Base-by-base conservation (phyloP, 2,888 invertebrate genomes). In the Halictus quadricinctus region DNA sequence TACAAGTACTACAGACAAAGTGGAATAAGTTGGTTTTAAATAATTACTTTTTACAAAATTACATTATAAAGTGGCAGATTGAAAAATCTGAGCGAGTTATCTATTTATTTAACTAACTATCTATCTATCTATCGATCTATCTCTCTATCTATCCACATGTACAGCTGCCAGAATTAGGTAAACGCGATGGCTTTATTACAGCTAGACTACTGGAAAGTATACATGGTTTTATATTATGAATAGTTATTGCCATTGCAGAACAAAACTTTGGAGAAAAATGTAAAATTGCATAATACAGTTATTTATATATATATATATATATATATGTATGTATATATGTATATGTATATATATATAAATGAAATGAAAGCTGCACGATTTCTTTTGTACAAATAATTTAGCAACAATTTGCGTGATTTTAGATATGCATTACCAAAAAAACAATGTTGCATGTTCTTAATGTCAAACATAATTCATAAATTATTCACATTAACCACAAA, bases 11-110 rank as follows among this genome's bases (percentile, higher is more conserved):
- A 93, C 91, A 90, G 92, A 92, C 92, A 92, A 94, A 92, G 90
- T 92, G 91, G 91, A 93, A 92, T 93, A 92, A 93, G 91, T 92
- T 89, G 90, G 90, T 92, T 69, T 93, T 93, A 93, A 93, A 94
- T 93, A 92, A 91, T 90, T 92, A 88, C 91, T 94, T 94, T 94
- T 93, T 94, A 94, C 94, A 94, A 94, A 94, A 94, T 94, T 94
- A 94, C 94, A 94, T 93, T 93, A 94, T 93, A 93, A 94, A 93
- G 91, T 91, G 91, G 91, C 93, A 92, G 92, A 93, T 91, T 90
- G 88, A 90, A 93, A 92, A 89, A 92, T 93, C 92, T 92, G 93
- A 92, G 91, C 91, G 90, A 87, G 87, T 90, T 88, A 91, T 87
- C 90, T 90, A 90, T 88, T 87, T 88, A 88, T 87, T 84, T 84